A percentile compares a stretch with the other conserved stretches of the same genome.
Conservation (phyloP, 30 jellyfish, hydroid and myxozoan species). For the Catostylus mosaicus region DNA sequence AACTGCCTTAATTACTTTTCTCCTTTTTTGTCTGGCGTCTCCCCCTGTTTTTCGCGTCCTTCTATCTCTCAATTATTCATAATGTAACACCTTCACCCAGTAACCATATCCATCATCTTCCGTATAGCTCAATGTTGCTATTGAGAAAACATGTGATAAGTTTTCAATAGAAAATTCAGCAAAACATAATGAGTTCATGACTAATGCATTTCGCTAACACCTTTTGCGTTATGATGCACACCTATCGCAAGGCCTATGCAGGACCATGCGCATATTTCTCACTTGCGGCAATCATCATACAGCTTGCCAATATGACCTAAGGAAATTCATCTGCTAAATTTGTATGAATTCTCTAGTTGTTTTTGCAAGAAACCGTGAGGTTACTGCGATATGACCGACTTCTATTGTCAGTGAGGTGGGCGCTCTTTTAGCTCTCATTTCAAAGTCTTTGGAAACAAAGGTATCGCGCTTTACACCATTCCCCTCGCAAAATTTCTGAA, state of each 20-base stretch:
- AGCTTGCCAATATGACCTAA: conserved; percentile 5
- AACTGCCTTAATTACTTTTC: no score
- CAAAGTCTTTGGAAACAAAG: no score
- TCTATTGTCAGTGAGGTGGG: no score
- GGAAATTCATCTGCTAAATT: neutral
- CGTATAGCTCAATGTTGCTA: conserved; percentile 32
- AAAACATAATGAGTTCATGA: conserved; percentile 5
- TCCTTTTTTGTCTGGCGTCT: neutral
- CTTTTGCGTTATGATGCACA: conserved; percentile 34
- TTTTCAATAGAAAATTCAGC: conserved; percentile 14
- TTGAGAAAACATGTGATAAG: conserved; percentile 58
- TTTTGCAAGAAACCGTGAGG: no score
- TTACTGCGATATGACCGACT: no score
- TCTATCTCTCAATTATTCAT: conserved; percentile 25
- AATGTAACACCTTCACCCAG: conserved; percentile 49
- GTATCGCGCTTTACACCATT: no score
- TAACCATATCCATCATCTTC: conserved; percentile 7
- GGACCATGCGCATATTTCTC: conserved; percentile 36
- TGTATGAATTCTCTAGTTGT: no score
- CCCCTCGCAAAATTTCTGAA: no score
- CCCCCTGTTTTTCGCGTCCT: conserved; percentile 27
- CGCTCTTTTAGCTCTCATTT: no score
- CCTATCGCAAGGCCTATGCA: conserved; percentile 44
- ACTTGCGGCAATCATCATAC: conserved; percentile 36
- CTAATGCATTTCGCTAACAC: conserved; percentile 26